Evolutionary conservation across 2,797 vertebrate genomes (phyloP).

Genomic region (Vireo griseus): DNA sequence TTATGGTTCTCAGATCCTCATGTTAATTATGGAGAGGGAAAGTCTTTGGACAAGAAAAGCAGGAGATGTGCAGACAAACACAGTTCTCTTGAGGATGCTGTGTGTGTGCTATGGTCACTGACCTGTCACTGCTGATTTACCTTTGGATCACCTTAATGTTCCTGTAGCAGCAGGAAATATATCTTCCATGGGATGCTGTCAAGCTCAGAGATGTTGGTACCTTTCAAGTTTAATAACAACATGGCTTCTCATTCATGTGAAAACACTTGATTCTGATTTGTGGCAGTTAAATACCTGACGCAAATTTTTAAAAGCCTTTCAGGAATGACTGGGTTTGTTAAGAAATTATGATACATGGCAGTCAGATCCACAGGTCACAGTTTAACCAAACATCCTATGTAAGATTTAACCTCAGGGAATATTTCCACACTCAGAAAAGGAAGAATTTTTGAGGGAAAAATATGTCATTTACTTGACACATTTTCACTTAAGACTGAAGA

Average conservation of each 20-base stretch:
- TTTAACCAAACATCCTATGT: not conserved
- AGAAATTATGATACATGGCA: not conserved
- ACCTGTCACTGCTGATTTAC: slow-evolving; percentile 68
- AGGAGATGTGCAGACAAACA: slow-evolving; percentile 19
- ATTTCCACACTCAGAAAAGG: not conserved
- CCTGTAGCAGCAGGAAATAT: slow-evolving; percentile 66
- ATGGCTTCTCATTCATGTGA: slow-evolving; percentile 43
- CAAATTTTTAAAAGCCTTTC: slow-evolving; percentile 49
- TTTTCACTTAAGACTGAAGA: not conserved
- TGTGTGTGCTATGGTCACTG: slow-evolving; percentile 38
- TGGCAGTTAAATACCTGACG: not conserved
- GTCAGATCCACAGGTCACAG: not conserved
- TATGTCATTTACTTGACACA: not conserved
- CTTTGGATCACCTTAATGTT: slow-evolving; percentile 68
- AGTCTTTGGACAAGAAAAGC: slow-evolving; percentile 9
- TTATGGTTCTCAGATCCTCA: not conserved
- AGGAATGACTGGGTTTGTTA: slow-evolving; percentile 37
- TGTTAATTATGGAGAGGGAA: slow-evolving; percentile 47
- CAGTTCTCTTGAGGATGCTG: slow-evolving; percentile 21
- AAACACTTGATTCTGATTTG: slow-evolving; percentile 56
- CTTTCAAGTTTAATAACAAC: slow-evolving; percentile 53
- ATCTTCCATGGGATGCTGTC: slow-evolving; percentile 56
- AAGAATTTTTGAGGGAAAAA: not conserved
- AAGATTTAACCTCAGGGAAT: not conserved
- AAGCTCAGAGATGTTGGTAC: not conserved